These are phyloP conservation scores for Dinoponera quadriceps DNA, from an alignment of 1,140 invertebrate genomes.

Conservation along the genomic window DNA sequence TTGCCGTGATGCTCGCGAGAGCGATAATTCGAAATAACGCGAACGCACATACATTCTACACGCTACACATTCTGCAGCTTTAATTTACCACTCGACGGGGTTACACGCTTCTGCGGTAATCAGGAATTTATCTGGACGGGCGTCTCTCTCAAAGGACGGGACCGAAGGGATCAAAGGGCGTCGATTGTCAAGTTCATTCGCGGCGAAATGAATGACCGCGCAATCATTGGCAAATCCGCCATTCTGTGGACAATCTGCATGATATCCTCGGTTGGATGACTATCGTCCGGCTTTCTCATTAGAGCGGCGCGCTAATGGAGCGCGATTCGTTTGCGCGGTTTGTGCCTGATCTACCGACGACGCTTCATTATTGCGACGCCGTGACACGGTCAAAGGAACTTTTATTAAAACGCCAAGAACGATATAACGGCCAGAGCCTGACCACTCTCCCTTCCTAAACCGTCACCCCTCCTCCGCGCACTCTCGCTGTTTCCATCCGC, in stretches of 20 bases:
- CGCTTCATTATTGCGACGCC: slow-evolving; percentile 59
- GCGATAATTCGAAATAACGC: background rate
- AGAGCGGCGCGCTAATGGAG: slow-evolving; percentile 58
- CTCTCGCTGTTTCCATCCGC: background rate
- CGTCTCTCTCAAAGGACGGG: slow-evolving; percentile 20
- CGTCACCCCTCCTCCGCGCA: background rate
- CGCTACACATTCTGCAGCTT: slow-evolving; percentile 1
- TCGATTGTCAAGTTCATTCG: slow-evolving; percentile 39
- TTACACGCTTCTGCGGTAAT: slow-evolving; percentile 25
- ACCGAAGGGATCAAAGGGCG: slow-evolving; percentile 32
- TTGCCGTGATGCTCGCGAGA: no score
- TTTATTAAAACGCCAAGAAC: slow-evolving; percentile 73
- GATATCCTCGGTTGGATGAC: background rate
- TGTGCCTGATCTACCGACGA: slow-evolving; percentile 64
- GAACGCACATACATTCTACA: background rate
- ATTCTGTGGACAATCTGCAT: background rate
- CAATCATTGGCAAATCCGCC: slow-evolving; percentile 2
- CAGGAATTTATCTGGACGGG: slow-evolving; percentile 44
- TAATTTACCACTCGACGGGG: slow-evolving; percentile 9
- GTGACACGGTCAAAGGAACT: slow-evolving; percentile 66
- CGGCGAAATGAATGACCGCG: slow-evolving; percentile 36
- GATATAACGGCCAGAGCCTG: slow-evolving; percentile 43
- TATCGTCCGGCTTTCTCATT: slow-evolving; percentile 40
- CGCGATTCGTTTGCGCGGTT: slow-evolving; percentile 63
- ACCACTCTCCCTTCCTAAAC: no score